Evolutionary conservation across 2,797 vertebrate genomes (phyloP), one percentile per base, ranked within the genome.

Genomic region (Phrynocephalus vlangalii): DNA sequence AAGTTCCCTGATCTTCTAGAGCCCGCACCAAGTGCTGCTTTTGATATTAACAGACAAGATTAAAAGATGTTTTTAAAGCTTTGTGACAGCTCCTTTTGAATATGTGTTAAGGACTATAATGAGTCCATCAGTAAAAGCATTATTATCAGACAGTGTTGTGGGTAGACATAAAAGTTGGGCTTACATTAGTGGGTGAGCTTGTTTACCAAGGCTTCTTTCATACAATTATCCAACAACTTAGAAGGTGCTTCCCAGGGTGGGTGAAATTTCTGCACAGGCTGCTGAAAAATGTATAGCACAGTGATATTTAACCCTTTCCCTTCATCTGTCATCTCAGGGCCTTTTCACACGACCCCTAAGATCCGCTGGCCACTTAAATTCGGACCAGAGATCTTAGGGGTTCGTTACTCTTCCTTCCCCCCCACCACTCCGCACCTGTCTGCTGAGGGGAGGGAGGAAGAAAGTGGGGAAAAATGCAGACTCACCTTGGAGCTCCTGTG

Each of bases 51-150:
- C 16, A 85, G 60, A 63, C 16, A 77, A 85, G 83, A 84, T 48
- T 33, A 76, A 84, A 20, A 66, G 83, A 77, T 63, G 52, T 44
- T 75, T 72, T 60, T 1, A 77, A 75, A 84, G 28, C 33, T 63
- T 84, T 66, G 15, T n/a, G 56, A 33, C n/a, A 13, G 72, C 56
- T 84, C 60, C 73, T 76, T 76, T 66, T 28, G 73, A 84, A 84
- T 63, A n/a, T 20, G 28, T 79, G 30, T 81, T 66, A 67, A 24
- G 52, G 30, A 22, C 18, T 48, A 24, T 73, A 84, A 77, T 77
- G 83, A 77, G 60, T 66, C 63, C 72, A 77, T 77, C 83, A 48
- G 60, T 85, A 85, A 77, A 85, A 67, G 73, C 83, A 85, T 85
- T 48, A 76, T 84, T 66, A 6, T 85, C 60, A 77, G 56, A 26